phyloP scores from a whole-genome alignment of 2,113 vertebrate species.

The Strix aluco region DNA sequence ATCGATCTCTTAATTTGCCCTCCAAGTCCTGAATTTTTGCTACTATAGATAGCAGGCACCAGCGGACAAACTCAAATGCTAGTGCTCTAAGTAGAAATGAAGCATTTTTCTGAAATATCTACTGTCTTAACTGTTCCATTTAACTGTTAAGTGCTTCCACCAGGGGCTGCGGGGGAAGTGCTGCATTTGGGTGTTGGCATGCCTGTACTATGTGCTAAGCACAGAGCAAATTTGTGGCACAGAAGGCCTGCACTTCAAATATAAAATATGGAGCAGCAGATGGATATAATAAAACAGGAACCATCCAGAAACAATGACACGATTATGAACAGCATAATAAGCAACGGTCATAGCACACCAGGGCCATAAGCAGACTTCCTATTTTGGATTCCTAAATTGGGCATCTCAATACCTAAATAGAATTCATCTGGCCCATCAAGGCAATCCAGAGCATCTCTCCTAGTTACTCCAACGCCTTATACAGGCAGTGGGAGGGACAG shows the following conservation, averaged over 20 bases:
- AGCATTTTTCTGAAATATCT: background rate
- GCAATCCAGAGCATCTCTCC: background rate
- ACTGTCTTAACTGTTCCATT: background rate
- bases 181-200: background rate
- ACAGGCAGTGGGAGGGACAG: background rate
- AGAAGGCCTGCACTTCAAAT: background rate
- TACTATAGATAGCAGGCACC: background rate
- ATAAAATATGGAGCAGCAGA: slow-evolving; percentile 14
- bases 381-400: slow-evolving; percentile 2
- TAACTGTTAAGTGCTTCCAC: background rate
- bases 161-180: background rate
- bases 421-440: background rate
- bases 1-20: background rate
- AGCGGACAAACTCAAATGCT: background rate
- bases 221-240: background rate
- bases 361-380: slow-evolving; percentile 13
- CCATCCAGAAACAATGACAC: background rate
- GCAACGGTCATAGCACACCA: background rate
- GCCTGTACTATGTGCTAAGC: background rate
- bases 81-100: background rate
- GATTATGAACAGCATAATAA: background rate
- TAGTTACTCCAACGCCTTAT: background rate
- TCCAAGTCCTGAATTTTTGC: background rate
- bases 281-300: slow-evolving; percentile 7
- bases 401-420: slow-evolving; percentile 1